Evolutionary conservation across 2,888 invertebrate genomes (phyloP).

Genomic region (Hypselothyrea guttata): DNA sequence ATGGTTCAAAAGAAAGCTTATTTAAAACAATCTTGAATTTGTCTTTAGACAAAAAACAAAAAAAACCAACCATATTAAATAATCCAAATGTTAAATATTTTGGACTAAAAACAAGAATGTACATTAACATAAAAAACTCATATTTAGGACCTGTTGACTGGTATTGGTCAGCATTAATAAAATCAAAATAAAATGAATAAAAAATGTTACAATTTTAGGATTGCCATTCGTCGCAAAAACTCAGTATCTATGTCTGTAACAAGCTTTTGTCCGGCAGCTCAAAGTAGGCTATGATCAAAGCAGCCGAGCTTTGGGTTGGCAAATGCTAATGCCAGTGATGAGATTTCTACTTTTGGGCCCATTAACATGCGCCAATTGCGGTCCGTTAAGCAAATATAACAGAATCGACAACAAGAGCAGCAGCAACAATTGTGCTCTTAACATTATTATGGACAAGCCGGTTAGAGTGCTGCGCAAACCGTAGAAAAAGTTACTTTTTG

Average conservation of each 20-base stretch:
- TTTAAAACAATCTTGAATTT: too few species aligned
- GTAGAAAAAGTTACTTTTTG: constrained; percentile 55
- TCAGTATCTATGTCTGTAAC: constrained; percentile 7
- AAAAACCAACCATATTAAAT: too few species aligned
- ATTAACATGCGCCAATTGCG: constrained; percentile 38
- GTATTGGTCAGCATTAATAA: too few species aligned
- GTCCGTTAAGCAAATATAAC: constrained; percentile 54
- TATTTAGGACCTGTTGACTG: too few species aligned
- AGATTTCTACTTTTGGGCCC: constrained; percentile 13
- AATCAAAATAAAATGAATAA: too few species aligned
- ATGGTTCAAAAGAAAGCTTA: too few species aligned
- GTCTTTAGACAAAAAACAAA: too few species aligned
- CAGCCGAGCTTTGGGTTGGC: constrained; percentile 2
- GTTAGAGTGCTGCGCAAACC: constrained; percentile 55
- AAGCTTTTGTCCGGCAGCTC: constrained; percentile 11
- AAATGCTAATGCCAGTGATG: constrained; percentile 3
- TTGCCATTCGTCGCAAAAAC: too few species aligned
- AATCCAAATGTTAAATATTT: too few species aligned
- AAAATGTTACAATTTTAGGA: too few species aligned
- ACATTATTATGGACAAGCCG: constrained; percentile 49
- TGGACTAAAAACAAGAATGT: too few species aligned
- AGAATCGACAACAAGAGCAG: constrained; percentile 11
- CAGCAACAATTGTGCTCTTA: constrained; percentile 43
- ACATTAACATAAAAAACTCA: too few species aligned
- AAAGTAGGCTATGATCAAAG: background rate